Evolutionary conservation across 2,113 vertebrate species (phyloP), one percentile per base, ranked within the genome.

Genomic region (Thunnus maccoyii): DNA sequence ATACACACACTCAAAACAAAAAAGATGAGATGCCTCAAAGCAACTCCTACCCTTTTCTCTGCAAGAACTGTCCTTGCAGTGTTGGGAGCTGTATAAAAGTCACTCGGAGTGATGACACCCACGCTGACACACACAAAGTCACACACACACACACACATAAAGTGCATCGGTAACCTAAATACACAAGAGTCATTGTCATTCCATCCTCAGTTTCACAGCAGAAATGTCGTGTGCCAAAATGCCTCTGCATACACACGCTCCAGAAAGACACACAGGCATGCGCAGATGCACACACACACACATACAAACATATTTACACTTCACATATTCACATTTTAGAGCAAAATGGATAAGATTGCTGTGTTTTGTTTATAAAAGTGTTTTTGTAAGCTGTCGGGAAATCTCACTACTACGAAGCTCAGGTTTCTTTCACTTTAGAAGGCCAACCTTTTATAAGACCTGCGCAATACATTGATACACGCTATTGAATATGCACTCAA

Each of bases 21-120:
- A 27, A 75, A 47, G 36, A 72, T 41, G 16, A 80, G 47, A 82
- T 80, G 80, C 78, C 80, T 84, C 20, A 68, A 62, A 88, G 82
- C 84, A 73, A 70, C 63, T 63, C 50, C 58, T 62, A 76, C 79
- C n/a, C 50, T 82, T 87, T 80, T 72, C 56, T 70, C 32, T 68
- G 69, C 22, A 15, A 86, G 70, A 80, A 3, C 46, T 83, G 71
- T 84, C 78, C 65, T 74, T 0, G 5, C 54, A 32, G 56, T 69
- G 60, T 75, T 62, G 41, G 69, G 14, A 55, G 48, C 51, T 78
- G 48, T 48, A 32, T 69, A 76, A 69, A 84, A 72, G 76, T 71
- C 61, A 64, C 22, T 41, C 1, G 0, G 27, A 66, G 57, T 30
- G 52, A 36, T 50, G 20, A 58, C 70, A 36, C 58, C 16, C 52